These are phyloP conservation scores for Lordiphosa andalusiaca DNA, from an alignment of 2,888 invertebrate species.

Conservation along the genomic window DNA sequence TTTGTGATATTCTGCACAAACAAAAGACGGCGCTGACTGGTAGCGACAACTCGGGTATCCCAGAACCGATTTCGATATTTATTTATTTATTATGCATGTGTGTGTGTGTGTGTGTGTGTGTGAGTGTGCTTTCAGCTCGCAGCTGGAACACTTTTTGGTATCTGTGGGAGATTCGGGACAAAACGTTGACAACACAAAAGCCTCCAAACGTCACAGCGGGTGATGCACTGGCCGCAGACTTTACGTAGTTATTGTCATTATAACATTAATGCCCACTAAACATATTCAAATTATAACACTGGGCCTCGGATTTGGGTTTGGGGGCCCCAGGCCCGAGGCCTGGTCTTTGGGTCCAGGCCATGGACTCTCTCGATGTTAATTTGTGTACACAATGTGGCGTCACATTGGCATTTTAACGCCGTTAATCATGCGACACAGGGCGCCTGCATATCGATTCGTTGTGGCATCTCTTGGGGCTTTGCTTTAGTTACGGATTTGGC, in stretches of 20 bases:
- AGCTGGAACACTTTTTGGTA: constrained; percentile 42
- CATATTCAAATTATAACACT: constrained; percentile 77
- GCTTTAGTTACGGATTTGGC: constrained; percentile 15
- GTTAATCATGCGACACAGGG: constrained; percentile 78
- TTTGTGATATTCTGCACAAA: constrained; percentile 40
- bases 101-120: too few species aligned
- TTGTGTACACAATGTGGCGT: constrained; percentile 78
- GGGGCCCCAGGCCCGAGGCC: constrained; percentile 20
- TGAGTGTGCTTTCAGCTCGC: constrained; percentile 38
- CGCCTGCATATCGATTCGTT: constrained; percentile 62
- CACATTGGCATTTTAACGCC: constrained; percentile 79
- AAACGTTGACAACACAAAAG: constrained; percentile 73
- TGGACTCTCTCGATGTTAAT: constrained; percentile 56
- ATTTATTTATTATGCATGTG: constrained; percentile 48
- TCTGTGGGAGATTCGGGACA: constrained; percentile 19
- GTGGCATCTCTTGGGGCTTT: constrained; percentile 6
- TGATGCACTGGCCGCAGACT: constrained; percentile 59
- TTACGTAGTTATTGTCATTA: constrained; percentile 76
- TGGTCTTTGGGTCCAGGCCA: constrained; percentile 9
- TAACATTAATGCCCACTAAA: constrained; percentile 77
- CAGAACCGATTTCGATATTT: constrained; percentile 70
- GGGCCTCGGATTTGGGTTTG: constrained; percentile 29
- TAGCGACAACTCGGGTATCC: constrained; percentile 64
- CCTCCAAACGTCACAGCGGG: constrained; percentile 68
- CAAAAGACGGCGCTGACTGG: constrained; percentile 70